phyloP scores from a whole-genome alignment of 2,797 vertebrate genomes.

The Pangasius larnaudii region DNA sequence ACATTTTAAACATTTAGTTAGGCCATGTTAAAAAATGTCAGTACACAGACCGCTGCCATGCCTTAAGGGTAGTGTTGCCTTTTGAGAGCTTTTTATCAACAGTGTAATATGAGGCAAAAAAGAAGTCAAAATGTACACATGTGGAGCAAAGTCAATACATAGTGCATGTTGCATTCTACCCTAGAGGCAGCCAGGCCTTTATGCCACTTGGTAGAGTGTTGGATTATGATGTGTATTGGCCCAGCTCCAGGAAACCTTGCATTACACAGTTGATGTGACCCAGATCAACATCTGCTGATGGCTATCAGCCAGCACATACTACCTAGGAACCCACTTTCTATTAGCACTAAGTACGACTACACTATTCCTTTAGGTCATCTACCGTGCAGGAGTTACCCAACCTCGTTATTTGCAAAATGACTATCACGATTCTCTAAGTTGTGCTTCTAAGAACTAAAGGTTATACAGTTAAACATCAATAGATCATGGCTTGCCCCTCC shows the following conservation, averaged over 20 bases:
- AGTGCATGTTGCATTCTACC: slow-evolving; percentile 25
- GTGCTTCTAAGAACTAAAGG: neutral
- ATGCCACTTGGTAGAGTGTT: slow-evolving; percentile 10
- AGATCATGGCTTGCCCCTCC: neutral
- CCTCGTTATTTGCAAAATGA: neutral
- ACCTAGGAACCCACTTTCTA: neutral
- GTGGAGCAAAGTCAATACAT: slow-evolving; percentile 11
- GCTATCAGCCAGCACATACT: slow-evolving; percentile 18
- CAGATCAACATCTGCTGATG: slow-evolving; percentile 46
- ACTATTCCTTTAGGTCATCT: neutral
- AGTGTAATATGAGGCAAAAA: neutral
- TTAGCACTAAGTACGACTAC: neutral
- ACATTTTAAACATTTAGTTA: neutral
- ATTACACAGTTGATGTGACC: slow-evolving; percentile 33
- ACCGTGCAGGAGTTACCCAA: neutral
- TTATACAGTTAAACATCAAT: neutral
- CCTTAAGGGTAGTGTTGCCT: slow-evolving; percentile 27
- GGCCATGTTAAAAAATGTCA: neutral
- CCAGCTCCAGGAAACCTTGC: slow-evolving; percentile 21
- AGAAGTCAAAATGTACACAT: slow-evolving; percentile 16
- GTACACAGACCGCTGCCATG: neutral
- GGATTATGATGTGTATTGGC: slow-evolving; percentile 33
- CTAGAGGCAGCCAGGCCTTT: slow-evolving; percentile 23
- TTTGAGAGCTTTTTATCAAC: slow-evolving; percentile 26
- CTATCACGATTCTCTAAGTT: neutral